Percentiles rank a stretch among this genome's conserved stretches.
phyloP scores from a whole-genome alignment of 2,113 vertebrate genomes.

The Lonchura striata region DNA sequence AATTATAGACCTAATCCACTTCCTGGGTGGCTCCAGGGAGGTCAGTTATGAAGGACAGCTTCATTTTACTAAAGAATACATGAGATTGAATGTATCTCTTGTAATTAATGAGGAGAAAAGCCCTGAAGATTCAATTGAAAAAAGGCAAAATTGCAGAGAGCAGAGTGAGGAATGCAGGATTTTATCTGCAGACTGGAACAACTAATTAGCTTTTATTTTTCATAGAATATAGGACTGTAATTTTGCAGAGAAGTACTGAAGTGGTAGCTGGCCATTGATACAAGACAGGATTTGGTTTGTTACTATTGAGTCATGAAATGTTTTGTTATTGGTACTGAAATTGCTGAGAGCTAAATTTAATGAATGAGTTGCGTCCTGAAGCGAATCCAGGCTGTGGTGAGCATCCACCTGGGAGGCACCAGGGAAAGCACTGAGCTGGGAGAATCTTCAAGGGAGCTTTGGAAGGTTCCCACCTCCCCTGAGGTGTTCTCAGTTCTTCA shows the following conservation, averaged over 20 bases:
- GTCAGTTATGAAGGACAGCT: not conserved
- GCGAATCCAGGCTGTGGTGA: not conserved
- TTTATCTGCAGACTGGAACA: not conserved
- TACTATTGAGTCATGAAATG: not conserved
- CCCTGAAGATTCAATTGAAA: not conserved
- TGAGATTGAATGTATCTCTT: not conserved
- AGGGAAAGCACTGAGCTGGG: not conserved
- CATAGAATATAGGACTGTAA: not conserved
- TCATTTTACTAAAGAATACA: not conserved
- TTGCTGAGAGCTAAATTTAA: not conserved
- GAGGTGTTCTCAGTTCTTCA: not conserved
- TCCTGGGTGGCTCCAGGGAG: not conserved
- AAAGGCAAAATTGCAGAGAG: not conserved
- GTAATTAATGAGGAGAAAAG: not conserved
- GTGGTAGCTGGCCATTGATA: not conserved
- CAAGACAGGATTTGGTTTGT: not conserved
- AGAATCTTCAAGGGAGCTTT: not conserved
- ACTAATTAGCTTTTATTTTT: constrained; percentile 24
- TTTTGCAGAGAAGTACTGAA: not conserved
- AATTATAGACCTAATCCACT: not conserved
- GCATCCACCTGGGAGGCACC: not conserved
- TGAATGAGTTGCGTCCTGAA: not conserved
- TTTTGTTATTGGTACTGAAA: not conserved
- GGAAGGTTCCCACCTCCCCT: not conserved
- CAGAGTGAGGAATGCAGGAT: not conserved